Percentiles rank a stretch among this genome's conserved stretches.
Evolutionary conservation across 2,888 invertebrate genomes (phyloP).

Genomic region (Ophion ventricosus): DNA sequence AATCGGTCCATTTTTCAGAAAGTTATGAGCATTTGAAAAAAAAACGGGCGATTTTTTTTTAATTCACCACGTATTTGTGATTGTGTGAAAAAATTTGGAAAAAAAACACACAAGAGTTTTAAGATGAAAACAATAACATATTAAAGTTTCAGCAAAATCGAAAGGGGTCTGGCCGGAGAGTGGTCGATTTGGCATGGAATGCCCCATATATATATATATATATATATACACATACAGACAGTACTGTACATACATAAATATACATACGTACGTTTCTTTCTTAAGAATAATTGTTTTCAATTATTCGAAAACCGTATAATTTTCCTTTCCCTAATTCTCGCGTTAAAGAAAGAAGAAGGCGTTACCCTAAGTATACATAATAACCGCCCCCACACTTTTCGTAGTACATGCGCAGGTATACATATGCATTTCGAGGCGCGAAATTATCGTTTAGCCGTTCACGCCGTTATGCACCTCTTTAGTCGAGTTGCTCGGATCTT

Average conservation of each 20-base stretch:
- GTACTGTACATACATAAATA: neutral
- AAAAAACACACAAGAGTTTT: too few relatives aligned
- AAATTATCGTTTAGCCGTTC: conserved; percentile 1
- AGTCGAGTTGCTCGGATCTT: neutral
- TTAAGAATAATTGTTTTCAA: conserved; percentile 25
- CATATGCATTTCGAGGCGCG: neutral
- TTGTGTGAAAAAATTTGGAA: too few relatives aligned
- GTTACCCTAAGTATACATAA: neutral
- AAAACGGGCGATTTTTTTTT: too few relatives aligned
- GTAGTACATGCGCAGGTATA: neutral
- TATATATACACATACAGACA: neutral
- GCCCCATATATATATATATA: neutral
- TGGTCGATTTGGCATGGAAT: too few relatives aligned
- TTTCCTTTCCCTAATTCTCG: conserved; percentile 8
- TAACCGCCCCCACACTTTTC: neutral
- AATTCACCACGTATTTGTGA: too few relatives aligned
- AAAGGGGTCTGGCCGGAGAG: too few relatives aligned
- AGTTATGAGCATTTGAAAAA: too few relatives aligned
- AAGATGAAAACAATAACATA: too few relatives aligned
- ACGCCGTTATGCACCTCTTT: neutral
- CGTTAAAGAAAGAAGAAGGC: neutral
- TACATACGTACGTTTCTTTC: conserved; percentile 1
- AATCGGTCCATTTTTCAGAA: too few relatives aligned
- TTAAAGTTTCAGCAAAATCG: too few relatives aligned
- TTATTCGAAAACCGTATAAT: conserved; percentile 1